phyloP scores from a whole-genome alignment of 2,113 vertebrate genomes.

The Perognathus longimembris region DNA sequence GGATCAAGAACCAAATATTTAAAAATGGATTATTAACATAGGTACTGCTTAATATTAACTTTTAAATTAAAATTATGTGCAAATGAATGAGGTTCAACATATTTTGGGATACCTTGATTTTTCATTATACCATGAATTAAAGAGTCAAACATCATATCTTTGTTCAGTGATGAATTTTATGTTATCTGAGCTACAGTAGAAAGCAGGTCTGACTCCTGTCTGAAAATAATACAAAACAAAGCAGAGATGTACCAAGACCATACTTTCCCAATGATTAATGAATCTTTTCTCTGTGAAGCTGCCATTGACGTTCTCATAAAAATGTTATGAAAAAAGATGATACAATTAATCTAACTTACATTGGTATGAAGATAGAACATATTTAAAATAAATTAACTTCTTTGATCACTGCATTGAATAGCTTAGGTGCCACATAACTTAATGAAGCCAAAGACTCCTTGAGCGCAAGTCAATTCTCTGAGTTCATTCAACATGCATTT shows the following conservation, averaged over 20 bases:
- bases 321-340: slow-evolving; percentile 11
- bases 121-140: slow-evolving; percentile 34
- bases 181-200: not conserved
- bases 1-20: not conserved
- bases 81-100: slow-evolving; percentile 53
- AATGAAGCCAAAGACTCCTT: not conserved
- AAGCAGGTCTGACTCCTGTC: not conserved
- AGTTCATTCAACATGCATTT: not conserved
- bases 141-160: not conserved
- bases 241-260: not conserved
- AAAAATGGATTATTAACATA: not conserved
- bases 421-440: not conserved
- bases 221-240: slow-evolving; percentile 12
- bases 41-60: slow-evolving; percentile 10
- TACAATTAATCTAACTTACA: not conserved
- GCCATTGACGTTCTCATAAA: slow-evolving; percentile 37
- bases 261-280: not conserved
- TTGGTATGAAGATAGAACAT: not conserved
- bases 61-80: slow-evolving; percentile 69
- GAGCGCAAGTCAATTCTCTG: not conserved
- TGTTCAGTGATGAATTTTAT: not conserved
- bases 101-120: slow-evolving; percentile 41
- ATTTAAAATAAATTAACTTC: not conserved
- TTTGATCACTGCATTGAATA: not conserved
- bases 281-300: not conserved